Conservation (phyloP, 2,113 vertebrate species). For the Pseudorasbora parva region DNA sequence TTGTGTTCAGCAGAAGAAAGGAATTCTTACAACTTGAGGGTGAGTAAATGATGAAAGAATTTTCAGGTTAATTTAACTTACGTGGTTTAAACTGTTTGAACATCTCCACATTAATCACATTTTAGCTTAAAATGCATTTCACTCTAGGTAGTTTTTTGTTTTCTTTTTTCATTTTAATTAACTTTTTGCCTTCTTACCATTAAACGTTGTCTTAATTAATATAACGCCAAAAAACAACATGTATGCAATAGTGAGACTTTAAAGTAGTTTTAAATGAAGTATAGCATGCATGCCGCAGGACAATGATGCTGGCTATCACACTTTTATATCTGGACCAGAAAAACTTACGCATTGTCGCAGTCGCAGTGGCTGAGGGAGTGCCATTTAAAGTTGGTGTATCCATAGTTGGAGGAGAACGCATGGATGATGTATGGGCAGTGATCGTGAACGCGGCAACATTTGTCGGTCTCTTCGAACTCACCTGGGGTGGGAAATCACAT, state of each 20-base stretch:
- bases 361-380: slow-evolving; percentile 89
- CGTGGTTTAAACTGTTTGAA: not conserved
- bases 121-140: not conserved
- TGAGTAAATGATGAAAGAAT: too few relatives aligned
- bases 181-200: not conserved
- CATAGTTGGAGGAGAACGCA: slow-evolving; percentile 83
- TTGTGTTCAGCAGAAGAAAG: too few relatives aligned
- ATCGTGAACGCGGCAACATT: slow-evolving; percentile 89
- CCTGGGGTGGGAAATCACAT: slow-evolving; percentile 70
- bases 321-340: not conserved
- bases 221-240: not conserved
- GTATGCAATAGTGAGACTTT: not conserved
- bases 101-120: not conserved
- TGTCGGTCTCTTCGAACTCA: slow-evolving; percentile 82
- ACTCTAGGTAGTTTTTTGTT: not conserved
- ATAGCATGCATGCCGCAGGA: not conserved
- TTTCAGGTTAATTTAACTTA: too few relatives aligned
- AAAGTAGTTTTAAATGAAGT: not conserved
- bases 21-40: too few relatives aligned
- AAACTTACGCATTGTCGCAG: slow-evolving; percentile 85
- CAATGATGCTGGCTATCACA: not conserved
- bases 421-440: slow-evolving; percentile 88
- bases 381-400: slow-evolving; percentile 88
- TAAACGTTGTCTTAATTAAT: not conserved
- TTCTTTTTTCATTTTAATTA: not conserved